Conservation (phyloP, 2,113 vertebrate species). For the Empidonax alnorum region DNA sequence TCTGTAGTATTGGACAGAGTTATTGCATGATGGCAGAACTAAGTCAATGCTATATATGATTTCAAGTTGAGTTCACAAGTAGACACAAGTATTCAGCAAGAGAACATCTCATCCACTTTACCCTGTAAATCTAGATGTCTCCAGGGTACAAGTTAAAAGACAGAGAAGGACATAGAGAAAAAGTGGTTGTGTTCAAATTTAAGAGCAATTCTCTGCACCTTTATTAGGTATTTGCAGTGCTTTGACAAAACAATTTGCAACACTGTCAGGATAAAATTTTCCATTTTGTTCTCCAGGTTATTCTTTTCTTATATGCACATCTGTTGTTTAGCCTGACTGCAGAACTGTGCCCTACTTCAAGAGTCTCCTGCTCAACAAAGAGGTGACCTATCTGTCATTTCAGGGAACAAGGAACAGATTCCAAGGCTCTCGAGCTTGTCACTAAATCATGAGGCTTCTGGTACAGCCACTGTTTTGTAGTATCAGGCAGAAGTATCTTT, state of each 20-base stretch:
- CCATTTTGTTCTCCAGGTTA: neutral
- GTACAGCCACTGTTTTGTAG: neutral
- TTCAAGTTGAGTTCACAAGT: neutral
- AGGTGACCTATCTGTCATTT: neutral
- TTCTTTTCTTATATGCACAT: neutral
- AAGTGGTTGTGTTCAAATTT: neutral
- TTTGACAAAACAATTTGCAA: neutral
- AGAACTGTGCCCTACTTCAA: neutral
- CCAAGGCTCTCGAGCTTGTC: neutral
- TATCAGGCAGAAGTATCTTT: neutral
- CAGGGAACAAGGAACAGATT: neutral
- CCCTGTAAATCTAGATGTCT: neutral
- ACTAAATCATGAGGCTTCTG: neutral
- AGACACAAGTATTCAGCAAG: neutral
- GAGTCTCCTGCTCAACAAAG: neutral
- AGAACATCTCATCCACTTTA: neutral
- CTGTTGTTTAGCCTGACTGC: neutral
- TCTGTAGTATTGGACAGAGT: neutral
- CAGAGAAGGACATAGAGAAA: neutral
- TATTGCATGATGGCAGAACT: neutral
- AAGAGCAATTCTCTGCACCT: neutral
- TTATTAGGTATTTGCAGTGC: neutral
- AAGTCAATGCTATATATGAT: neutral
- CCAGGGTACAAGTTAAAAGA: neutral
- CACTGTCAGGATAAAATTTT: neutral